phyloP scores from a whole-genome alignment of 2,888 invertebrate genomes.

The Acholoe squamosa region DNA sequence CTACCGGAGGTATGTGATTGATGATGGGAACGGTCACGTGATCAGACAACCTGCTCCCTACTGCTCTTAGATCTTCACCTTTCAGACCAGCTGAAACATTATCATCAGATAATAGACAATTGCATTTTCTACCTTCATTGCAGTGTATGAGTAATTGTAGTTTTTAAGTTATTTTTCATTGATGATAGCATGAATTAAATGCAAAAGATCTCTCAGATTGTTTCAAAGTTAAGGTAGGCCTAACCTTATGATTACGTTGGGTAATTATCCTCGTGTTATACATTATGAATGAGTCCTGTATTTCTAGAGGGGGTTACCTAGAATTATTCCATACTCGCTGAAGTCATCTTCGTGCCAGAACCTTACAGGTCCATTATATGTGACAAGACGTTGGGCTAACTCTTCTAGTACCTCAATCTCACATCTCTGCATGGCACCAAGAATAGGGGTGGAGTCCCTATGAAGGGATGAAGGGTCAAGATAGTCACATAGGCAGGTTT shows the following conservation, averaged over 20 bases:
- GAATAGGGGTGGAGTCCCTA: neutral
- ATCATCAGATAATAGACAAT: too few relatives aligned
- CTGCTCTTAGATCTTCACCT: neutral
- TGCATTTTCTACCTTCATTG: too few relatives aligned
- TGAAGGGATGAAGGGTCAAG: neutral
- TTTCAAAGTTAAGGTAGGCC: too few relatives aligned
- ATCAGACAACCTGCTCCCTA: neutral
- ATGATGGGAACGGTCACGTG: neutral
- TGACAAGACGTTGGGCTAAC: neutral
- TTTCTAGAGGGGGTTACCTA: too few relatives aligned
- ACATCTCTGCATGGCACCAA: neutral
- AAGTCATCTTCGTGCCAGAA: neutral
- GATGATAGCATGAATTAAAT: too few relatives aligned
- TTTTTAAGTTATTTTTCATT: too few relatives aligned
- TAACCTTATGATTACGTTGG: too few relatives aligned
- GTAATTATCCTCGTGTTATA: too few relatives aligned
- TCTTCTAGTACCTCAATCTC: neutral
- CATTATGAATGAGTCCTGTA: too few relatives aligned
- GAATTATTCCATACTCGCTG: conserved; percentile 5
- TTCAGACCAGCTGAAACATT: neutral
- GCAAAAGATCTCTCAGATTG: too few relatives aligned
- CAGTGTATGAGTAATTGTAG: too few relatives aligned
- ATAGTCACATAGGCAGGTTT: too few relatives aligned
- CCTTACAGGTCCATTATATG: neutral
- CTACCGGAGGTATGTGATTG: neutral